Percentiles rank a stretch among this genome's conserved stretches.
Conservation (phyloP, 1,140 invertebrate genomes). For the Atta texana region DNA sequence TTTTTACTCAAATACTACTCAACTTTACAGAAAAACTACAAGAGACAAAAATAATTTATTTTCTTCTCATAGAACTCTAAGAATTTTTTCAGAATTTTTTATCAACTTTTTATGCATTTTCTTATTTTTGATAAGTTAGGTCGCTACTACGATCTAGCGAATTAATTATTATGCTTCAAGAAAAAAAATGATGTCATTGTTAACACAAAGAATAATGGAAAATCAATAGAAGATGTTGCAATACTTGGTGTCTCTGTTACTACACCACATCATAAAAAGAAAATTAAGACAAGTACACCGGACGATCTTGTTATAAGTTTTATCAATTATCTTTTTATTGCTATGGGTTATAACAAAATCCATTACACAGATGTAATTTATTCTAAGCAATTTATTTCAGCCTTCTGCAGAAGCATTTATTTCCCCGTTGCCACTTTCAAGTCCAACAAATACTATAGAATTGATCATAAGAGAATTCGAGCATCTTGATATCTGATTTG, state of each 20-base stretch:
- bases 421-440: conserved; percentile 88
- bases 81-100: too few relatives aligned
- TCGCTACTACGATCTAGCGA: too few relatives aligned
- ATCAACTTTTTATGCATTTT: too few relatives aligned
- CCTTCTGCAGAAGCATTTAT: conserved; percentile 84
- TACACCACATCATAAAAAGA: conserved; percentile 93
- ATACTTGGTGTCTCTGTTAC: conserved; percentile 91
- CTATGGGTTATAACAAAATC: background rate
- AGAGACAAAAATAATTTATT: too few relatives aligned
- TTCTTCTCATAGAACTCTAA: too few relatives aligned
- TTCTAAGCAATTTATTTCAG: conserved; percentile 77
- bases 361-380: background rate
- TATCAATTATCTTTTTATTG: conserved; percentile 1
- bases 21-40: too few relatives aligned
- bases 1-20: too few relatives aligned
- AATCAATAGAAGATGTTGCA: conserved; percentile 75
- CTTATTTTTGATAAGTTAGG: too few relatives aligned
- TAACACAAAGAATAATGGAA: conserved; percentile 92
- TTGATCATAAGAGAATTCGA: conserved; percentile 93
- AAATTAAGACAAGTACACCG: conserved; percentile 87
- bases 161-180: conserved; percentile 87
- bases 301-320: conserved; percentile 84
- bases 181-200: conserved; percentile 95
- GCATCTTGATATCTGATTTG: conserved; percentile 90
- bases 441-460: conserved; percentile 92